phyloP scores from a whole-genome alignment of 1,140 invertebrate species.

The Cydia splendana region DNA sequence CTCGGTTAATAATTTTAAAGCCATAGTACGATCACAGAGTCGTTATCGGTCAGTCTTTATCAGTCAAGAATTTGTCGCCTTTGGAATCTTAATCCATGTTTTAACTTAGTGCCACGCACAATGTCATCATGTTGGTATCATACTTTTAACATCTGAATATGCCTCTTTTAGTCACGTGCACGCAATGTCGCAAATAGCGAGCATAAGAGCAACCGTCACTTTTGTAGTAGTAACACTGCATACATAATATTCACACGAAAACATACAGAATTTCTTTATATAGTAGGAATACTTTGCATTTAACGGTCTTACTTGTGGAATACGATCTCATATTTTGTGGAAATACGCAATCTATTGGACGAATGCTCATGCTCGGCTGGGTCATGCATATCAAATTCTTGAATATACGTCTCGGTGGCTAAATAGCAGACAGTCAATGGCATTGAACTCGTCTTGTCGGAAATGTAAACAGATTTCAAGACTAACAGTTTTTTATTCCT shows the following conservation, averaged over 20 bases:
- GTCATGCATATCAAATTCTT: background rate
- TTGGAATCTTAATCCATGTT: too few relatives aligned
- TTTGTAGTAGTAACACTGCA: background rate
- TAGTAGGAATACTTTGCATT: background rate
- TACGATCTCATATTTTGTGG: background rate
- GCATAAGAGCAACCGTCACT: background rate
- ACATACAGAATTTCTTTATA: background rate
- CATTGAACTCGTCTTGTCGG: background rate
- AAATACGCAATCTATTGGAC: background rate
- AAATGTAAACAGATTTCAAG: background rate
- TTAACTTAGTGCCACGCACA: too few relatives aligned
- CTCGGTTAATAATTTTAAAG: too few relatives aligned
- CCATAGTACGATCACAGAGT: too few relatives aligned
- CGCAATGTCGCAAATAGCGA: background rate
- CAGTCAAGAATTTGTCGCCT: too few relatives aligned
- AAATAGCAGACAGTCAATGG: background rate
- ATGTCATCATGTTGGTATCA: too few relatives aligned
- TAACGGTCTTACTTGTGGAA: background rate
- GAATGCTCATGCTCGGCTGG: background rate
- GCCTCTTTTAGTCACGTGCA: too few relatives aligned
- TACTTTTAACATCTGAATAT: too few relatives aligned
- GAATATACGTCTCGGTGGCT: background rate
- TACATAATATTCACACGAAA: background rate
- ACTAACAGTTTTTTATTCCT: too few relatives aligned
- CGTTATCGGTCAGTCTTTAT: too few relatives aligned